Conservation (phyloP, 2,113 vertebrate species). For the Salvelinus namaycush region DNA sequence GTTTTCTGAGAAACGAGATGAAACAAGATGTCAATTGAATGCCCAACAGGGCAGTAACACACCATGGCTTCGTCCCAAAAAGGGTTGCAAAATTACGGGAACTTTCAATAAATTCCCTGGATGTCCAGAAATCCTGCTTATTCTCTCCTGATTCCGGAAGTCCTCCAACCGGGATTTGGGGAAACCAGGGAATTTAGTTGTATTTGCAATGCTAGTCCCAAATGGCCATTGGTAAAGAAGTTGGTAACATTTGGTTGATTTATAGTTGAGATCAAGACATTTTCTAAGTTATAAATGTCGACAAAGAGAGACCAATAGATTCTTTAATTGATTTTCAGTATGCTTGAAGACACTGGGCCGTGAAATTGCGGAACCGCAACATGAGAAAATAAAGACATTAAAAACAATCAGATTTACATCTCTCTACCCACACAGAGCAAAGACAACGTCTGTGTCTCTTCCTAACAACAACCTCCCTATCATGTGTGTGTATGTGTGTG, state of each 20-base stretch:
- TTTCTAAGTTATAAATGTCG: slow-evolving; percentile 45
- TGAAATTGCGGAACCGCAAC: slow-evolving; percentile 61
- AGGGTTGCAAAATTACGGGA: too few relatives aligned
- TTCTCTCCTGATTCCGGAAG: too few relatives aligned
- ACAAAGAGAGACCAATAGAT: slow-evolving; percentile 56
- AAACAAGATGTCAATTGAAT: slow-evolving; percentile 44
- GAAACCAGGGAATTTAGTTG: too few relatives aligned
- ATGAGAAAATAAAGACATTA: slow-evolving; percentile 37
- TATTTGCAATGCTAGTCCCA: too few relatives aligned
- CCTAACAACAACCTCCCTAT: neutral
- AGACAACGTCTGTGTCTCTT: neutral
- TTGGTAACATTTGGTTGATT: slow-evolving; percentile 29
- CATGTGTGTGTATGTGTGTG: neutral
- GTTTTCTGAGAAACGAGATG: slow-evolving; percentile 31
- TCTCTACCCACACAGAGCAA: slow-evolving; percentile 19
- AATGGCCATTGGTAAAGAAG: too few relatives aligned
- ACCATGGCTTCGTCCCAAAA: neutral
- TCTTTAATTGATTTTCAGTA: slow-evolving; percentile 55
- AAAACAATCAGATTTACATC: slow-evolving; percentile 41
- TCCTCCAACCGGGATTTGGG: too few relatives aligned
- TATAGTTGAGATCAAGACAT: slow-evolving; percentile 42
- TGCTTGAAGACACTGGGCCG: slow-evolving; percentile 55
- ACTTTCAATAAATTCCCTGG: too few relatives aligned
- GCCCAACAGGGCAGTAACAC: slow-evolving; percentile 32
- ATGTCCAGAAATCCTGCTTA: too few relatives aligned